A percentile compares a stretch with the other conserved stretches of the same genome.
phyloP scores from a whole-genome alignment of 2,113 vertebrate species.

The Ophthalmolycus amberensis region DNA sequence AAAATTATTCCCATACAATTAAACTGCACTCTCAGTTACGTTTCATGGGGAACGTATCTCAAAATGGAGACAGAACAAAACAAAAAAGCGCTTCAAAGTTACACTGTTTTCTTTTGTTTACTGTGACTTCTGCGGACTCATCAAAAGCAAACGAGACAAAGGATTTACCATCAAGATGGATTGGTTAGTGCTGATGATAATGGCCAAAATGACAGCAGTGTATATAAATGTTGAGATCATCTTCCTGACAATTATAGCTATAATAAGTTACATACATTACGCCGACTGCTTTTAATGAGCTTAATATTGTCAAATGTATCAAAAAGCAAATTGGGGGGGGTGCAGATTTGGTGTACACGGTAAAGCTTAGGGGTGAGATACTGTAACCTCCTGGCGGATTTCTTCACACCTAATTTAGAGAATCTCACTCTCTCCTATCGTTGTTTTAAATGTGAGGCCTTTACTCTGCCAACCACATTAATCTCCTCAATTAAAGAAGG shows the following conservation, averaged over 20 bases:
- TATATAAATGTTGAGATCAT: neutral
- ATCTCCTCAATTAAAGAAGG: constrained; percentile 11
- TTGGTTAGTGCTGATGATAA: neutral
- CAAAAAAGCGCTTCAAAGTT: too few relatives aligned
- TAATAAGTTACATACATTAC: neutral
- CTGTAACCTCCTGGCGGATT: neutral
- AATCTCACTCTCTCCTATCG: constrained; percentile 4
- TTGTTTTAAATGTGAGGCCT: constrained; percentile 15
- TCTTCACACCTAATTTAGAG: neutral
- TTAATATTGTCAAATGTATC: neutral
- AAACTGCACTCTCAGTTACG: neutral
- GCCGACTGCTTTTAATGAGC: neutral
- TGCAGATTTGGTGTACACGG: neutral
- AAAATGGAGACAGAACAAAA: neutral
- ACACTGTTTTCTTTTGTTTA: too few relatives aligned
- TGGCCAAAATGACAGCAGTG: neutral
- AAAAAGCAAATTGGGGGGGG: neutral
- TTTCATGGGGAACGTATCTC: neutral
- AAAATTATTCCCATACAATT: too few relatives aligned
- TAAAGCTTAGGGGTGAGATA: neutral
- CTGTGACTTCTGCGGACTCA: too few relatives aligned
- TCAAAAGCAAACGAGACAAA: neutral
- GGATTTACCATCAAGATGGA: neutral
- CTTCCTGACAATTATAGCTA: neutral
- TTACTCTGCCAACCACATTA: constrained; percentile 34